Percentiles rank a stretch among this genome's conserved stretches.
Evolutionary conservation across 2,797 vertebrate genomes (phyloP).

Genomic region (Hozukius guyotensis): DNA sequence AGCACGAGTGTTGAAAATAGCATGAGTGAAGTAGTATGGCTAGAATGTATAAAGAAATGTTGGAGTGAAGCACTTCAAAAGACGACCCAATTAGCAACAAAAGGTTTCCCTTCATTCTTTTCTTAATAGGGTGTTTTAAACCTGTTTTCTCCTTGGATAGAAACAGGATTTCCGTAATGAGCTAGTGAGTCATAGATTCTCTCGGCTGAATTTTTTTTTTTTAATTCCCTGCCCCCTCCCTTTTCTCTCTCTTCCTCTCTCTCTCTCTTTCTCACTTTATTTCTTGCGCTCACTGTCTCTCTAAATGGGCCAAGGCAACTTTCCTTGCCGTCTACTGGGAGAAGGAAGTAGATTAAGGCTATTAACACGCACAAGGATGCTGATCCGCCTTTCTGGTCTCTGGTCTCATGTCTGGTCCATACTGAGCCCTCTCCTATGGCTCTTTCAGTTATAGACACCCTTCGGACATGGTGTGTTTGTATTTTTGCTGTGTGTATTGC

Average conservation of each 20-base stretch:
- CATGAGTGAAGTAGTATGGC: constrained; percentile 32
- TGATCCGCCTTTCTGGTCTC: constrained; percentile 56
- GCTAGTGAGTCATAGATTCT: constrained; percentile 70
- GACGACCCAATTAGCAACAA: constrained; percentile 68
- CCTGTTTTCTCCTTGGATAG: constrained; percentile 68
- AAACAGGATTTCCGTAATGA: constrained; percentile 77
- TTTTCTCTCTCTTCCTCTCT: background rate
- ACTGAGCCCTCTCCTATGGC: constrained; percentile 22
- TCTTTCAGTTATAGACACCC: constrained; percentile 8
- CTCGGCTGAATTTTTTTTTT: constrained; percentile 54
- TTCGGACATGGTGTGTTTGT: constrained; percentile 12
- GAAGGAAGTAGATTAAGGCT: constrained; percentile 73
- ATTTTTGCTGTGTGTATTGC: constrained; percentile 1
- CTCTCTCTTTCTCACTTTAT: constrained; percentile 31
- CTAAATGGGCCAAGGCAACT: constrained; percentile 76
- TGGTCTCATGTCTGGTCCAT: constrained; percentile 46
- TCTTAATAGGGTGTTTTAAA: constrained; percentile 69
- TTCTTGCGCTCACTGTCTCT: constrained; percentile 43
- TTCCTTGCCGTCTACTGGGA: constrained; percentile 53
- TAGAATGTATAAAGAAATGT: constrained; percentile 44
- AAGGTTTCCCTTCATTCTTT: constrained; percentile 62
- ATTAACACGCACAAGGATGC: constrained; percentile 69
- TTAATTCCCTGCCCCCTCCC: constrained; percentile 34
- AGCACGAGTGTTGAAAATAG: constrained; percentile 19
- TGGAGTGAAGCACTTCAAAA: constrained; percentile 58